Conservation (phyloP, 2,113 vertebrate genomes). For the Struthidea cinerea region DNA sequence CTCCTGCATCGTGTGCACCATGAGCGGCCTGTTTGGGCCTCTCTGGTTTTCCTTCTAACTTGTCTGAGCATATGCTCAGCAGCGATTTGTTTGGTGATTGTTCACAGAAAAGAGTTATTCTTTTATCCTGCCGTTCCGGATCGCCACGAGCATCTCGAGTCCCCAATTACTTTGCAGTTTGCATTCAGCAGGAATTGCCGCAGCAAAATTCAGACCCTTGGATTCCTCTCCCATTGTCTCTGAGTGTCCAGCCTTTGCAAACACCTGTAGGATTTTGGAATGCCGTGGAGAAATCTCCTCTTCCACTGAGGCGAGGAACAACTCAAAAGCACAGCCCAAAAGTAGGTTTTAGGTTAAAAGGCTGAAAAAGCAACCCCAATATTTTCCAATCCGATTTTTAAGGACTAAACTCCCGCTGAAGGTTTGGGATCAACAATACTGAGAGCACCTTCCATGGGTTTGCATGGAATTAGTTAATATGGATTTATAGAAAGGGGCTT, state of each 20-base stretch:
- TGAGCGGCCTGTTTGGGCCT: too few species aligned
- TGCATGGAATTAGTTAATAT: not conserved
- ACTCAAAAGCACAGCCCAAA: not conserved
- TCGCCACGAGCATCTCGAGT: not conserved
- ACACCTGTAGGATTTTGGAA: not conserved
- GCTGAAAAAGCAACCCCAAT: not conserved
- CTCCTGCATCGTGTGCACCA: accelerated
- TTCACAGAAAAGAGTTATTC: not conserved
- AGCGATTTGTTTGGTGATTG: not conserved
- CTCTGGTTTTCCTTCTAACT: not conserved
- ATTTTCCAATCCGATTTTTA: not conserved
- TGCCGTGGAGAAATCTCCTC: accelerated
- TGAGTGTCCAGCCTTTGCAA: not conserved
- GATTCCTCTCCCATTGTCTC: not conserved
- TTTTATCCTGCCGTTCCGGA: not conserved
- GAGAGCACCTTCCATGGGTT: not conserved
- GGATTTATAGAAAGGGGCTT: not conserved
- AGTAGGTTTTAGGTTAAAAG: not conserved
- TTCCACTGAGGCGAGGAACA: not conserved
- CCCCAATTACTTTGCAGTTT: not conserved
- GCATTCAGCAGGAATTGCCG: not conserved
- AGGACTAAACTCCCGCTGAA: not conserved
- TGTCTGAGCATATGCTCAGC: not conserved
- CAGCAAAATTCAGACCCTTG: not conserved
- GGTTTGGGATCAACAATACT: not conserved